Evolutionary conservation across 2,888 invertebrate species (phyloP), one percentile per base, ranked within the genome.

Genomic region (Balanococcus diminutus): DNA sequence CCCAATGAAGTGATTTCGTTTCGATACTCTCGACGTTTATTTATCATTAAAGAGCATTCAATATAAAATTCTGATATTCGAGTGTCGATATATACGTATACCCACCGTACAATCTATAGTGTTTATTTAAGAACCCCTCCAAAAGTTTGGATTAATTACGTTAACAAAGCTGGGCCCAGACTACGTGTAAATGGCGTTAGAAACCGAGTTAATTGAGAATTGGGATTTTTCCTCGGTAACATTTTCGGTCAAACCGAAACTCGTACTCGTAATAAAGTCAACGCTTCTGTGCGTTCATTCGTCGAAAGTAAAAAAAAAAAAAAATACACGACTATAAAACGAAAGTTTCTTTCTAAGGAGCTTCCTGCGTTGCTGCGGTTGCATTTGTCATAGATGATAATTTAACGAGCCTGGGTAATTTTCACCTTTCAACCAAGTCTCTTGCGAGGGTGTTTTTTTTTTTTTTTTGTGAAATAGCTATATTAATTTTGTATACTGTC

Each of bases 31-130:
- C 16, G 28, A 67, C 67, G 28, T 67, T 67, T 67, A 67, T 67
- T 67, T 67, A 67, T 67, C 67, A 67, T 67, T 67, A 67, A 67
- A 67, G 67, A 67, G 67, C 67, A 67, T 28, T 67, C 28, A 16
- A 16, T 28, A 14, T 28, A 14, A 28, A 28, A 3, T 67, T 16
- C 14, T 16, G 14, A 8, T 14, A 1, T 67, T 28, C 28, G 16
- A 67, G 67, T 31, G 67, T 16, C 67, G 67, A 67, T 67, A 14
- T 67, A n/a, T n/a, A n/a, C n/a, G n/a, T n/a, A n/a, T n/a, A n/a
- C n/a, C 42, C 14, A 5, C 14, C 28, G 28, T 31, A 67, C 67
- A 16, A 11, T 67, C 9, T 16, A 16, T 16, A 16, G 2, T 67
- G 28, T 67, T 67, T 67, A 28, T 67, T 67, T 67, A 67, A 67